These are phyloP conservation scores for Loxodonta africana DNA, from an alignment of 2,113 vertebrate species.

Conservation along the genomic window DNA sequence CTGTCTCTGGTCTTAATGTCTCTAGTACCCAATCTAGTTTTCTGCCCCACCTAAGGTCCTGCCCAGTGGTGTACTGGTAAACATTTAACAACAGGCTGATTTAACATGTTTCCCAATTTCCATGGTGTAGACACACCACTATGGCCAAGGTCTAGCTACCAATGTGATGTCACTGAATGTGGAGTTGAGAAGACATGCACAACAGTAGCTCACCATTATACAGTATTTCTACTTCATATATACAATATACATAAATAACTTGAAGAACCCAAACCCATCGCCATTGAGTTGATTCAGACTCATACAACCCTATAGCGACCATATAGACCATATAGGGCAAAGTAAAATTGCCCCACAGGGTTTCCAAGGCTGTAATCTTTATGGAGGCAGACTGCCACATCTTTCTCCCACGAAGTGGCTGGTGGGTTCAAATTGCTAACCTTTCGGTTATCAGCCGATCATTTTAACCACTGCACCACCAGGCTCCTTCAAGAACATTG, in stretches of 20 bases:
- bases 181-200: background rate
- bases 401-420: too few relatives aligned
- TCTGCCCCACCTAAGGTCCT: background rate
- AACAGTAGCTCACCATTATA: fast-evolving
- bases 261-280: background rate
- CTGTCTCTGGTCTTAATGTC: background rate
- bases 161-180: background rate
- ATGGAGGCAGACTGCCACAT: background rate
- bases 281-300: background rate
- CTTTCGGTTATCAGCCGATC: background rate
- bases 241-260: background rate
- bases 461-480: background rate
- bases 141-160: background rate
- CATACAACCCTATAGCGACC: too few relatives aligned
- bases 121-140: background rate
- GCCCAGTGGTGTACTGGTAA: background rate
- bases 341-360: background rate
- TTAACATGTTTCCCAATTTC: background rate
- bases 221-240: background rate
- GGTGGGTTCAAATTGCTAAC: too few relatives aligned
- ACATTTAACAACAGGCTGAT: background rate
- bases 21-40: background rate
- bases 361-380: background rate
- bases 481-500: background rate
- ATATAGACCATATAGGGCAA: background rate